phyloP scores from a whole-genome alignment of 2,797 vertebrate genomes.

The Yasuhikotakia modesta region DNA sequence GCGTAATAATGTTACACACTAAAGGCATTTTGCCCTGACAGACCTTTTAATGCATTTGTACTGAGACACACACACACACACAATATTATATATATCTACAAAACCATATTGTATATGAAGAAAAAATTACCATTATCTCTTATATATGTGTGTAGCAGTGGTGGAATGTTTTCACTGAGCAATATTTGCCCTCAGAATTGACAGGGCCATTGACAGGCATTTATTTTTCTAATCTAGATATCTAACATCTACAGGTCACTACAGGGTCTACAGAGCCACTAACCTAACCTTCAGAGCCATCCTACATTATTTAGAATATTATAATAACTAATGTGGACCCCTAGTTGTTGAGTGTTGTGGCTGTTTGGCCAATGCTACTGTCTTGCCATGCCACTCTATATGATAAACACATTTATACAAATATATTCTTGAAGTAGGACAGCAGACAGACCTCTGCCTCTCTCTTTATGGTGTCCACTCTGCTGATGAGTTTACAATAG shows the following conservation, averaged over 20 bases:
- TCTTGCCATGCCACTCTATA: too few species aligned
- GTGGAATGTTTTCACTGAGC: background rate
- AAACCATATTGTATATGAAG: background rate
- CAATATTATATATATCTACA: too few species aligned
- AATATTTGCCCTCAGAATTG: background rate
- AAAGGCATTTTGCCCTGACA: conserved; percentile 39
- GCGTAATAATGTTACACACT: conserved; percentile 66
- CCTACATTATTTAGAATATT: too few species aligned
- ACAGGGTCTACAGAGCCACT: background rate
- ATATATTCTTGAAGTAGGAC: background rate
- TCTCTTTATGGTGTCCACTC: conserved; percentile 91
- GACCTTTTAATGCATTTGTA: conserved; percentile 26
- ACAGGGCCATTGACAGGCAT: background rate
- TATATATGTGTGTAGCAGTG: background rate
- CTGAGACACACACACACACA: conserved; percentile 18
- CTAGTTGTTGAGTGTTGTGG: too few species aligned
- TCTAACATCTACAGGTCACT: background rate
- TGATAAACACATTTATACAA: background rate
- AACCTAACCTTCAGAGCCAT: too few species aligned
- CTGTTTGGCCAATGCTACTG: too few species aligned
- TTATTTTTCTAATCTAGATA: background rate
- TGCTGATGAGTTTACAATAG: conserved; percentile 95
- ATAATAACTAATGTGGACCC: too few species aligned
- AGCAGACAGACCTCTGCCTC: conserved; percentile 86
- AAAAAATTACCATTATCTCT: background rate